Base-by-base conservation (phyloP, 2,113 vertebrate genomes). In the Ornithorhynchus anatinus region DNA sequence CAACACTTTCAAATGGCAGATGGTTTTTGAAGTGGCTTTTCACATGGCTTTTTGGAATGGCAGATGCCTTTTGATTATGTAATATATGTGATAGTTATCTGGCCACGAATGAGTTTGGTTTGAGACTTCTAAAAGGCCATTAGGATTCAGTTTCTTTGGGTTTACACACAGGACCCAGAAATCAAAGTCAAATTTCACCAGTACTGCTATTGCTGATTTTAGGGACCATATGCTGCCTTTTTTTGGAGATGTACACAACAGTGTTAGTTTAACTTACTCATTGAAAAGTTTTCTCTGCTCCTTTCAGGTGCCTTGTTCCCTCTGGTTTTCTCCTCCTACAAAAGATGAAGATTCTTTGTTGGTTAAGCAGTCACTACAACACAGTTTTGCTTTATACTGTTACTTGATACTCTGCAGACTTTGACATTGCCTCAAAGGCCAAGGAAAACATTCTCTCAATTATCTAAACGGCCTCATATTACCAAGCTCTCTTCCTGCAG, bases 201-300 rank as follows among this genome's bases (percentile, higher is more conserved):
- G n/a, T n/a, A n/a, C n/a, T n/a, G 25, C 31, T 50, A 17, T 17
- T 6, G 19, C 16, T 29, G 47, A 50, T 29, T 50, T 8, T 14
- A 29, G 15, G 31, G 16, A 50, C 25, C 31, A 10, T 3, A 15
- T 9, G 20, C 8, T 33, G 15, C 17, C 36, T n/a, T 32, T 14
- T 0, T n/a, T n/a, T n/a, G n/a, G n/a, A n/a, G n/a, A n/a, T n/a
- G n/a, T 0, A 17, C 7, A 35, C 62, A 0, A 57, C 11, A 11
- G 67, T 70, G 64, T 31, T 2, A 5, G 7, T 31, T 27, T 17
- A 16, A 48, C 81, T 87, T 84, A 88, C 91, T 53, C 71, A 37
- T 74, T 60, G 53, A 33, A 52, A 0, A 3, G 32, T 2, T 69
- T 39, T 13, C 32, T 59, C 27, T 3, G 56, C 20, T 59, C 37